These are phyloP conservation scores for Capricornis sumatraensis DNA, from an alignment of 2,113 vertebrate genomes.

Conservation along the genomic window DNA sequence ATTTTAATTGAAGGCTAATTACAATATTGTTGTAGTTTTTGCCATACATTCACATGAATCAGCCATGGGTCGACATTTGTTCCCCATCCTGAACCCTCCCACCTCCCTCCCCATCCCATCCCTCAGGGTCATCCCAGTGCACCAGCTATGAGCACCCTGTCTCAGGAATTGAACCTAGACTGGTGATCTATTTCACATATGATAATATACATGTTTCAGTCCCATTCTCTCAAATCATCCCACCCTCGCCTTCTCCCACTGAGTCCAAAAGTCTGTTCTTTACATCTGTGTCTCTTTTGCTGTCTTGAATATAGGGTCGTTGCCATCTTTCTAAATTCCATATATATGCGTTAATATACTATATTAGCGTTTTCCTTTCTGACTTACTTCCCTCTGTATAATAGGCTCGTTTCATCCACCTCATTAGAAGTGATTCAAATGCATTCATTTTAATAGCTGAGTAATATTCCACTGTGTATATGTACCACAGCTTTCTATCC, in stretches of 20 bases:
- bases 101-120: neutral
- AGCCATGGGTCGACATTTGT: neutral
- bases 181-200: neutral
- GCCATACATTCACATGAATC: neutral
- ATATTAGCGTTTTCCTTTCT: neutral
- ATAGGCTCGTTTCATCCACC: neutral
- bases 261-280: neutral
- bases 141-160: neutral
- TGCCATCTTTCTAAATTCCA: neutral
- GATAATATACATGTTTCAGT: neutral
- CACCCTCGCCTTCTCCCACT: neutral
- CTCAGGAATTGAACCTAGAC: neutral
- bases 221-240: neutral
- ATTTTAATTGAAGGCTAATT: neutral
- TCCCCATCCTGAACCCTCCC: neutral
- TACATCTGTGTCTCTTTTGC: neutral
- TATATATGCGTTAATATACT: neutral
- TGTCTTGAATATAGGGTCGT: neutral
- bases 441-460: neutral
- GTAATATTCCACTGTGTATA: neutral
- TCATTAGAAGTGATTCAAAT: neutral
- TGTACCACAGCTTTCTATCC: neutral
- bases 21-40: neutral
- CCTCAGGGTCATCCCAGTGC: neutral
- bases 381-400: neutral